Conservation (phyloP, 1,140 invertebrate genomes). For the Habropoda laboriosa region DNA sequence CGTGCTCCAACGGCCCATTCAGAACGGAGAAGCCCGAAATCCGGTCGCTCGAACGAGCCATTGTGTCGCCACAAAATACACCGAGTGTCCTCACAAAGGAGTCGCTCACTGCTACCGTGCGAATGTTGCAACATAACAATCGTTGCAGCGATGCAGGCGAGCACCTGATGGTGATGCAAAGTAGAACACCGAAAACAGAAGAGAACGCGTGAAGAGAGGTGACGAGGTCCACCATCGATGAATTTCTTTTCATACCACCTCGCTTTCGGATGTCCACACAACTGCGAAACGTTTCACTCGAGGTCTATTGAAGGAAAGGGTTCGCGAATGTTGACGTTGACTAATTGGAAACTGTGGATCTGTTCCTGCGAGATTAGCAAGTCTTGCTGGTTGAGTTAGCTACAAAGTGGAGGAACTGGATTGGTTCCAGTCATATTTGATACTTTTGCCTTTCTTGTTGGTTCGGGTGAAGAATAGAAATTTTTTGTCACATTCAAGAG, state of each 20-base stretch:
- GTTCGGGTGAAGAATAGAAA: no score
- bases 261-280: background rate
- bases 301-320: background rate
- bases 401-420: constrained; percentile 4
- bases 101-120: constrained; percentile 58
- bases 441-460: background rate
- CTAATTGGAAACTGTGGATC: background rate
- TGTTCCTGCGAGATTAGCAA: background rate
- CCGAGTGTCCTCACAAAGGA: constrained; percentile 56
- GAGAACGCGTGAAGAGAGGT: constrained; percentile 4
- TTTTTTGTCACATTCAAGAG: no score
- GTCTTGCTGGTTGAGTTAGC: background rate
- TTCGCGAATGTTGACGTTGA: background rate
- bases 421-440: background rate
- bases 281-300: background rate
- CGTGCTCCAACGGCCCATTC: constrained; percentile 64
- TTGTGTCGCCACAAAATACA: constrained; percentile 61
- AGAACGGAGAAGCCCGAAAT: constrained; percentile 64
- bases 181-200: constrained; percentile 42
- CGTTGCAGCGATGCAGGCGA: constrained; percentile 54
- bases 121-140: constrained; percentile 58
- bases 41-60: constrained; percentile 69
- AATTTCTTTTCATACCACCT: background rate
- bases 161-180: constrained; percentile 56
- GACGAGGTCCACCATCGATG: background rate